These are phyloP conservation scores for Chiridota heheva DNA, from an alignment of 35 echinoderm and acorn worm species.

Conservation along the genomic window DNA sequence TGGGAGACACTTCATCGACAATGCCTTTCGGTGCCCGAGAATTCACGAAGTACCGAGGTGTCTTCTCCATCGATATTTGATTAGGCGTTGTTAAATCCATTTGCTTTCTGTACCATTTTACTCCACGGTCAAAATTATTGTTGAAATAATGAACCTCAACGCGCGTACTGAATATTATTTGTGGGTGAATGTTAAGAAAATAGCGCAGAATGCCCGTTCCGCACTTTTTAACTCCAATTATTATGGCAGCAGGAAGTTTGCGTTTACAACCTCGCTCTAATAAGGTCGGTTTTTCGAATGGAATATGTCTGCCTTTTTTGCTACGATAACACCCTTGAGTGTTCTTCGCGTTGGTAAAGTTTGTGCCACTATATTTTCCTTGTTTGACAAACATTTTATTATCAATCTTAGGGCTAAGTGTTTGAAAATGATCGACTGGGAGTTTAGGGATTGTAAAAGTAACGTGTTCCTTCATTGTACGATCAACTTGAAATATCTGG, in stretches of 20 bases:
- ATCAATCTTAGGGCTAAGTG: no score
- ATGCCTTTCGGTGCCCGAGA: neutral
- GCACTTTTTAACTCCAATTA: slow-evolving; percentile 42
- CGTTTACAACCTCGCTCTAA: slow-evolving; percentile 15
- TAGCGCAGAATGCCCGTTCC: slow-evolving; percentile 28
- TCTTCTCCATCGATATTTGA: slow-evolving; percentile 34
- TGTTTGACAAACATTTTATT: no score
- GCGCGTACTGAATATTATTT: neutral
- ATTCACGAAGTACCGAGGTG: neutral
- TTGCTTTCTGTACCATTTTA: slow-evolving; percentile 4
- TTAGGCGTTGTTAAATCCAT: slow-evolving; percentile 18
- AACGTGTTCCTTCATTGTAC: no score
- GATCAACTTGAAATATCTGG: no score
- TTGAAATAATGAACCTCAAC: neutral
- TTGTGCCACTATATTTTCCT: no score
- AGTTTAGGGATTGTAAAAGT: no score
- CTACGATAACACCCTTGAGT: no score
- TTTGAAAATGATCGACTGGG: no score
- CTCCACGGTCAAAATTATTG: neutral
- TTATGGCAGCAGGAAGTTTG: slow-evolving; percentile 6
- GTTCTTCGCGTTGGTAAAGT: no score
- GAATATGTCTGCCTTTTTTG: no score
- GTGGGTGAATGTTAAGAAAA: slow-evolving; percentile 41
- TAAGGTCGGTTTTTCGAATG: no score
- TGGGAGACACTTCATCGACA: neutral